phyloP scores from a whole-genome alignment of 2,797 vertebrate species.

The Margarornis squamiger region DNA sequence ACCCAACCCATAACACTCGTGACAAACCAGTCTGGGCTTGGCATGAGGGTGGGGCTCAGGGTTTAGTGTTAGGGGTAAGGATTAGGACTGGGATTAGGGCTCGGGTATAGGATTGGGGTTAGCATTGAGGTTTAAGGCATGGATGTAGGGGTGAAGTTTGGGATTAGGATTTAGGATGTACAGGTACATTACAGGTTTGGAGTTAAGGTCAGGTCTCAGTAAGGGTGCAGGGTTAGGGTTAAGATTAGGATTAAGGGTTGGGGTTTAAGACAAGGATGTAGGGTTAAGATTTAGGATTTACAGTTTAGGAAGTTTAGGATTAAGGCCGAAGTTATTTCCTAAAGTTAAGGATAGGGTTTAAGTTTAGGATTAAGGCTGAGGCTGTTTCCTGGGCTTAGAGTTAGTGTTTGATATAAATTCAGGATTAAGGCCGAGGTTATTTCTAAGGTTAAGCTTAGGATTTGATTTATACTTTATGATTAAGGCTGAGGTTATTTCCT shows the following conservation, averaged over 20 bases:
- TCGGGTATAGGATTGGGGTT: accelerated
- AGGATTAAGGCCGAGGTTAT: neutral
- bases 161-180: neutral
- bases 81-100: neutral
- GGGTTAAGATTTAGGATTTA: neutral
- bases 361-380: neutral
- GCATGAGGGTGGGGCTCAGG: accelerated
- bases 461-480: neutral
- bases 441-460: neutral
- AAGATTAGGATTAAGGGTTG: neutral
- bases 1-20: accelerated
- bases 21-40: accelerated
- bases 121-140: neutral
- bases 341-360: neutral
- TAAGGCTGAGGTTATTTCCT: neutral
- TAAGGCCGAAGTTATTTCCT: neutral
- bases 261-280: accelerated
- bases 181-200: neutral
- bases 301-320: neutral
- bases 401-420: neutral
- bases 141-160: neutral
- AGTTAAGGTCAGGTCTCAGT: neutral
- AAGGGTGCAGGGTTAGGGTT: neutral
- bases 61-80: neutral
- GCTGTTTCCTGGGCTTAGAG: neutral